Evolutionary conservation across 2,113 vertebrate species (phyloP), one percentile per base, ranked within the genome.

Genomic region (Catharus minimus): DNA sequence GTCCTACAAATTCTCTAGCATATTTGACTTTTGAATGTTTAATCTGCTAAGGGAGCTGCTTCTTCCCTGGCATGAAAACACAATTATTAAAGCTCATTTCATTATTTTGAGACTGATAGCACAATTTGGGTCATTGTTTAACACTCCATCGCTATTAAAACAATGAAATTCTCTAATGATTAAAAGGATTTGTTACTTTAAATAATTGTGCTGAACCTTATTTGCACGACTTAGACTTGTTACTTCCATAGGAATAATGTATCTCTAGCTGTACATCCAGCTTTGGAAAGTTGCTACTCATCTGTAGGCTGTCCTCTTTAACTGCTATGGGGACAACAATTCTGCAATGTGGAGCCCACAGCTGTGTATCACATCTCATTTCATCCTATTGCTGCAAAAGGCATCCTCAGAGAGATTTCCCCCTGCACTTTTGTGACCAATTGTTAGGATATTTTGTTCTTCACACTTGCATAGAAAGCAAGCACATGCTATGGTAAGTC

Each of bases 101-200:
- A 82, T 82, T 93, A 93, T 90, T 96, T 90, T 58, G 43, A 84
- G 74, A 73, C 55, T 58, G 66, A 69, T 44, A 79, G 71, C 55
- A 93, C 78, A 89, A 76, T 92, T 79, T 62, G 22, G 58, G 85
- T 90, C 77, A 62, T 66, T 85, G 93, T 95, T 94, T 82, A 90
- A 93, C 47, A 79, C 53, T 58, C 55, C 30, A 85, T 27, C 0
- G 0, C 74, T 87, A 69, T 14, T 81, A 90, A 89, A 76, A 90
- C 81, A 73, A 65, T 64, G 5, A 80, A 78, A 89, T 89, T 85
- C 81, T 82, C 67, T n/a, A 79, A 82, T 62, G 74, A 94, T 82
- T 84, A 94, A 92, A 50, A 90, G 56, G 78, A 92, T 89, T 85
- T 86, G 49, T 60, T 93, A 89, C 82, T 94, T 90, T 73, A 95